A percentile compares a stretch with the other conserved stretches of the same genome.
Evolutionary conservation across 1,140 invertebrate species (phyloP).

Genomic region (Trinorchestia longiramus): DNA sequence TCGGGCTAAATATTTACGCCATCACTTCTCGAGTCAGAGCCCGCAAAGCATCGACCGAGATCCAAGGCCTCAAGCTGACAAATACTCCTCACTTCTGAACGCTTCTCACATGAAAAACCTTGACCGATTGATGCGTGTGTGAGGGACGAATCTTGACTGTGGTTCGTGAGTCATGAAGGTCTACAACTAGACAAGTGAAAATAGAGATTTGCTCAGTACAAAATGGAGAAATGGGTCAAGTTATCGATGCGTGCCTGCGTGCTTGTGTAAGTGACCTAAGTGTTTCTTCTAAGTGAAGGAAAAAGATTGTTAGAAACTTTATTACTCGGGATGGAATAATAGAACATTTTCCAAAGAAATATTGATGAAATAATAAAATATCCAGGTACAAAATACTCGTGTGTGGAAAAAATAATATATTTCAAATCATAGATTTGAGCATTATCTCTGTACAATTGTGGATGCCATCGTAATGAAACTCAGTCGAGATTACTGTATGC

Average conservation of each 20-base stretch:
- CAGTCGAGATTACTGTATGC: neutral
- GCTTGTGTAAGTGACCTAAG: neutral
- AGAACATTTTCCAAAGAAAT: neutral
- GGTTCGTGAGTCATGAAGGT: neutral
- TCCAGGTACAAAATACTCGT: neutral
- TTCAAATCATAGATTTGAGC: neutral
- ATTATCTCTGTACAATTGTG: neutral
- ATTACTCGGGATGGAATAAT: too few relatives aligned
- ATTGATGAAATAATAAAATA: neutral
- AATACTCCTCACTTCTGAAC: neutral
- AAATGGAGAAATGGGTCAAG: neutral
- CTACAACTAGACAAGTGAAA: neutral
- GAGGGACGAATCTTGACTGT: neutral
- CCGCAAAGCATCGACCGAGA: conserved; percentile 7
- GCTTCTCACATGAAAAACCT: neutral
- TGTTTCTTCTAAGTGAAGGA: neutral
- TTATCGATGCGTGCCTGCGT: neutral
- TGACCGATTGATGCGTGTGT: neutral
- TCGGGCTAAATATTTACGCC: conserved; percentile 26
- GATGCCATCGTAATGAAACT: neutral
- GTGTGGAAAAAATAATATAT: neutral
- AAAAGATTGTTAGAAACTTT: neutral
- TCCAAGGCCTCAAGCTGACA: conserved; percentile 21
- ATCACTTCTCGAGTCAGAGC: neutral
- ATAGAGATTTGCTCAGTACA: neutral